phyloP scores from a whole-genome alignment of 2,113 vertebrate species.

The Malurus alboscapulatus region DNA sequence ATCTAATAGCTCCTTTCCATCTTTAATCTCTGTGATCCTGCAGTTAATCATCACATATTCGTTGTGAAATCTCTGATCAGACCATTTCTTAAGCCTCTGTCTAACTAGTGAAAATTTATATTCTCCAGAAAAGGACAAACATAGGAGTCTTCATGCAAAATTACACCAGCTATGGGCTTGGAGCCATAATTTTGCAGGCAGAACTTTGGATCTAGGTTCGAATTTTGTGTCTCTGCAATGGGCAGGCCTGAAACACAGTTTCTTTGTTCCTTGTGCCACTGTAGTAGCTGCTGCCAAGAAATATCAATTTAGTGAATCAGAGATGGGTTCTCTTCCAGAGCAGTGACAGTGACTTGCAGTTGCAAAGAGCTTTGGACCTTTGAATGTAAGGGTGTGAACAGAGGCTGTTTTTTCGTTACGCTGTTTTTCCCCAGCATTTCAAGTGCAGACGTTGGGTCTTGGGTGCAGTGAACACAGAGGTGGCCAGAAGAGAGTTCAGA shows the following conservation, averaged over 20 bases:
- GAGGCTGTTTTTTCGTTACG: neutral
- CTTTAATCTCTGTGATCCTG: slow-evolving; percentile 58
- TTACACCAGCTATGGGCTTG: neutral
- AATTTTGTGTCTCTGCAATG: neutral
- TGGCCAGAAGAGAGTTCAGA: neutral
- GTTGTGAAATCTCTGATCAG: slow-evolving; percentile 59
- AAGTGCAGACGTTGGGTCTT: neutral
- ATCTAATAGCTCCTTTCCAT: slow-evolving; percentile 43
- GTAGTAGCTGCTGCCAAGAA: slow-evolving; percentile 3
- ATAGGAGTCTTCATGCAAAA: neutral
- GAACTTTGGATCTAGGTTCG: neutral
- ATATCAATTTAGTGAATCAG: neutral
- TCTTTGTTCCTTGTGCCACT: neutral
- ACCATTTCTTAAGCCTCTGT: slow-evolving; percentile 23
- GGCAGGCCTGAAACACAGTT: neutral
- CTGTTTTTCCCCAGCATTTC: neutral
- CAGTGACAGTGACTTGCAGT: neutral
- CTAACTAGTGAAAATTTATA: neutral
- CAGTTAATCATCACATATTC: slow-evolving; percentile 45
- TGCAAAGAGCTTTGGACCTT: neutral
- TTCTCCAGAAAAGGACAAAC: neutral
- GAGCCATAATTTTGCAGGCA: neutral
- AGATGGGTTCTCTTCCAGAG: neutral
- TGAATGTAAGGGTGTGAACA: accelerated
- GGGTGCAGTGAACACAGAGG: neutral